Evolutionary conservation across 2,888 invertebrate species (phyloP), one percentile per base, ranked within the genome.

Genomic region (Tanaodytes sp.): DNA sequence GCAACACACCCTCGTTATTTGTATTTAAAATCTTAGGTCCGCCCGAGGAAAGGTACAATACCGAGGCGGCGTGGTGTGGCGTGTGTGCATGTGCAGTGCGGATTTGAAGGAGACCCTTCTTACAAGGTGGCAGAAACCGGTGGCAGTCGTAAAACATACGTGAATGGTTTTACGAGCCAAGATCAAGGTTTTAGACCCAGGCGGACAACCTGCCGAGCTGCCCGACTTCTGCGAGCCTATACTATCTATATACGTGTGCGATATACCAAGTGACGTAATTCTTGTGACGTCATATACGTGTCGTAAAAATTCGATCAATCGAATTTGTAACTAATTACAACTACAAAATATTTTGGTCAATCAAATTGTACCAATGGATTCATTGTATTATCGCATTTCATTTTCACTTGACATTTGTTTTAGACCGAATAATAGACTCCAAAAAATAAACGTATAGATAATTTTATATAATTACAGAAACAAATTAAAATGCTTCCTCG

Each of bases 221-320:
- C 30, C 51, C 61, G 54, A 63, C 43, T 65, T 71, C 61, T 57
- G 65, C 40, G 14, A 37, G 37, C 43, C 49, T 64, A 61, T 57
- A 52, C 62, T 65, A 51, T 37, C 11, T 11, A 27, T 58, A 58
- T 66, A 71, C 70, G 65, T 23, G 18, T n/a, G 23, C n/a, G n/a
- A n/a, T n/a, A n/a, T n/a, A n/a, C n/a, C n/a, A n/a, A 23, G 23
- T 23, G 23, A 23, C 23, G 23, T 23, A n/a, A n/a, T n/a, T n/a
- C n/a, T 43, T 16, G 51, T 78, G 76, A 80, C 79, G 79, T 80
- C 77, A 78, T 61, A 27, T 14, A 57, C n/a, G n/a, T n/a, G n/a
- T n/a, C n/a, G n/a, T n/a, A n/a, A n/a, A n/a, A n/a, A n/a, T n/a
- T n/a, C n/a, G n/a, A n/a, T n/a, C n/a, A n/a, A n/a, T n/a, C n/a